Conservation (phyloP, 2,113 vertebrate genomes). For the Hydrochoerus hydrochaeris region DNA sequence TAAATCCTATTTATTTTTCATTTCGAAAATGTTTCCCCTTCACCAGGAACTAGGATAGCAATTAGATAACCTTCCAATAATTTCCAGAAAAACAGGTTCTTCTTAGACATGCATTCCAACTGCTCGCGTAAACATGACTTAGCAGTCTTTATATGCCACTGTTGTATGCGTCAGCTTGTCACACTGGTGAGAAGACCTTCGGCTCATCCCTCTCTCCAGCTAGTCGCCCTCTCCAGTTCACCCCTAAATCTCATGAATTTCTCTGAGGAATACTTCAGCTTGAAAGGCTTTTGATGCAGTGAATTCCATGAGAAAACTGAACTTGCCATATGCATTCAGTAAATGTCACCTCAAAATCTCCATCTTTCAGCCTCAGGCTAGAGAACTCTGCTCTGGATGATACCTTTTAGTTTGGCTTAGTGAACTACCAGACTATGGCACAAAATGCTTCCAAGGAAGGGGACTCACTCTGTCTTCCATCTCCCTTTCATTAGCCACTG, state of each 20-base stretch:
- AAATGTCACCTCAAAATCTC: neutral
- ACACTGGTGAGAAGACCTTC: neutral
- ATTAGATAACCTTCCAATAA: neutral
- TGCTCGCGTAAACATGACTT: neutral
- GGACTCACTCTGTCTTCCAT: neutral
- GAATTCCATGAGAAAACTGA: neutral
- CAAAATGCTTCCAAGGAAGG: neutral
- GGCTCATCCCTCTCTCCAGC: neutral
- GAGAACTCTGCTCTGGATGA: neutral
- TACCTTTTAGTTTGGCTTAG: neutral
- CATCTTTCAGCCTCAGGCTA: neutral
- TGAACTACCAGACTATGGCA: neutral
- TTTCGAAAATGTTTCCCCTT: conserved; percentile 32
- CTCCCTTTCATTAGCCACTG: neutral
- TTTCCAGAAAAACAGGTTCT: neutral
- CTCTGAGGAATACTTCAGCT: neutral
- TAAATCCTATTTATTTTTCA: neutral
- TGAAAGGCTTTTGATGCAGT: neutral
- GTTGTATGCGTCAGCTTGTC: neutral
- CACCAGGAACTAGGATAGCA: neutral
- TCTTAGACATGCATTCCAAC: neutral
- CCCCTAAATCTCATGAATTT: neutral
- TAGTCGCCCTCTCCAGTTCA: no score
- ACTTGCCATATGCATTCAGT: rapidly evolving
- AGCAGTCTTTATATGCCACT: no score